A percentile compares a stretch with the other conserved stretches of the same genome.
These are phyloP conservation scores for honey bee (Apis mellifera) DNA, from an alignment of 1,140 invertebrate genomes.

Conservation along the genomic window Amel_HAv3.1 CM009944.2:10282001-10282500, in stretches of 20 bases:
- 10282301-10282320: conserved; percentile 55
- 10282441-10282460: conserved; percentile 64
- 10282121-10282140: no score
- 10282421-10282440: conserved; percentile 69
- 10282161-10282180: no score
- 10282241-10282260: no score
- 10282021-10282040: neutral
- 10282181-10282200: no score
- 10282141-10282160: no score
- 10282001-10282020: neutral
- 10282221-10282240: conserved; percentile 47
- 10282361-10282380: conserved; percentile 24
- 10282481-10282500: neutral
- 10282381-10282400: conserved; percentile 65
- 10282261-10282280: conserved; percentile 18
- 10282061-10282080: neutral
- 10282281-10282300: conserved; percentile 58
- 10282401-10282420: conserved; percentile 70
- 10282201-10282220: no score
- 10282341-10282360: conserved; percentile 61
- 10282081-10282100: neutral
- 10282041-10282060: neutral
- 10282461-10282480: conserved; percentile 37
- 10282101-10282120: no score
- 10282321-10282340: conserved; percentile 61